These are phyloP conservation scores for Lutjanus argentimaculatus DNA, from an alignment of 2,797 vertebrate genomes.

Conservation along the genomic window DNA sequence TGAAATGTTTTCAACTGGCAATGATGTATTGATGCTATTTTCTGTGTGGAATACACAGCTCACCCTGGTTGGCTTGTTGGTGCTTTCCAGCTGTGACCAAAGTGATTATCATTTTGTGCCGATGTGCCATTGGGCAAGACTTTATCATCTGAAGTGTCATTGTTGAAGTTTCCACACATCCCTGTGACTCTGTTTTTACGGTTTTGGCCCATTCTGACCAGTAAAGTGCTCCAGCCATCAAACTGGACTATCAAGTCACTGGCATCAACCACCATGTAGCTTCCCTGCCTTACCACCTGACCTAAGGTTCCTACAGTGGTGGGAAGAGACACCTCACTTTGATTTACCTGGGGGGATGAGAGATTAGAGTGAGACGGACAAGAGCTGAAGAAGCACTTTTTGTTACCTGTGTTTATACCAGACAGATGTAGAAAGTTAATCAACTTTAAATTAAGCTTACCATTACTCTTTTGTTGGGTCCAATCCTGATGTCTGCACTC, in stretches of 20 bases:
- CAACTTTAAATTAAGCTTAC: too few relatives aligned
- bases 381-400: not conserved
- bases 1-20: too few relatives aligned
- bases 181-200: slow-evolving; percentile 60
- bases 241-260: slow-evolving; percentile 57
- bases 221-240: slow-evolving; percentile 63
- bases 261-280: slow-evolving; percentile 45
- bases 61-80: slow-evolving; percentile 72
- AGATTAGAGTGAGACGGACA: not conserved
- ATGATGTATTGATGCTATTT: too few relatives aligned
- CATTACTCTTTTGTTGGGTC: slow-evolving; percentile 69
- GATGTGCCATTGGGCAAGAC: slow-evolving; percentile 57
- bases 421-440: too few relatives aligned
- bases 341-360: slow-evolving; percentile 68
- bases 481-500: slow-evolving; percentile 62
- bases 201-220: slow-evolving; percentile 58
- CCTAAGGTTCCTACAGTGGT: slow-evolving; percentile 43
- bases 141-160: slow-evolving; percentile 75
- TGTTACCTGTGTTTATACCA: too few relatives aligned
- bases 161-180: slow-evolving; percentile 80
- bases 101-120: slow-evolving; percentile 68
- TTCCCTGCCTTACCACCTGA: slow-evolving; percentile 40
- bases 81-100: slow-evolving; percentile 79
- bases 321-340: slow-evolving; percentile 49
- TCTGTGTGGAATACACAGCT: slow-evolving; percentile 16